Percentiles rank a stretch among this genome's conserved stretches.
Conservation (phyloP, 2,797 vertebrate genomes). For the Anguilla pacifica region DNA sequence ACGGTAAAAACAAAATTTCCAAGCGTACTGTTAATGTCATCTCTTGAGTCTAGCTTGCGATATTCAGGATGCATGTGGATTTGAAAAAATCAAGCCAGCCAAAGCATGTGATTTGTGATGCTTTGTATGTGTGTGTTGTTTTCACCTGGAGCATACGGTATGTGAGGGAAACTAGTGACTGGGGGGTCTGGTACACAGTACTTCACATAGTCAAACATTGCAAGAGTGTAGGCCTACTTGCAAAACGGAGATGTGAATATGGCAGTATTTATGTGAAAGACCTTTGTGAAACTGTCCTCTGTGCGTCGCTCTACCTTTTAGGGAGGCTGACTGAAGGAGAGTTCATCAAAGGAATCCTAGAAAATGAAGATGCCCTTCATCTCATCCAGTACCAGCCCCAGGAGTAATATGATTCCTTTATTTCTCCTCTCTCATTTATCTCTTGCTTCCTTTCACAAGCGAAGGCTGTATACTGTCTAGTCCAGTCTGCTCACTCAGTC, state of each 20-base stretch:
- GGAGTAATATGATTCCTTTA: constrained; percentile 45
- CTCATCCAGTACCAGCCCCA: constrained; percentile 75
- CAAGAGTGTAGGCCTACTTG: background rate
- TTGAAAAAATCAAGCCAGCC: background rate
- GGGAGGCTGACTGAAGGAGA: constrained; percentile 78
- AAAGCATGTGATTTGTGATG: background rate
- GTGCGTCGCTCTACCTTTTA: constrained; percentile 43
- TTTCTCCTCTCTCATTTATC: background rate
- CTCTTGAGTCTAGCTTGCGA: background rate
- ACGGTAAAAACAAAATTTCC: constrained; percentile 65
- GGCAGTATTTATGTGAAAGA: background rate
- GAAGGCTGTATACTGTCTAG: constrained; percentile 52
- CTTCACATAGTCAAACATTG: background rate
- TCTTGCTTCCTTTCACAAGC: constrained; percentile 46
- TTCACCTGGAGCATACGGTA: background rate
- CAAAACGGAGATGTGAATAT: background rate
- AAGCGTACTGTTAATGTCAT: background rate
- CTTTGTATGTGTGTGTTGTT: background rate
- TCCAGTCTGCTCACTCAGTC: background rate
- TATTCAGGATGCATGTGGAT: background rate
- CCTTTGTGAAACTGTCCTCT: background rate
- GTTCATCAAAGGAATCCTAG: constrained; percentile 76
- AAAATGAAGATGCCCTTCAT: constrained; percentile 76
- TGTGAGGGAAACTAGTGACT: background rate
- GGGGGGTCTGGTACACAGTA: background rate